phyloP scores from a whole-genome alignment of 2,797 vertebrate species.

The Okamejei kenojei region DNA sequence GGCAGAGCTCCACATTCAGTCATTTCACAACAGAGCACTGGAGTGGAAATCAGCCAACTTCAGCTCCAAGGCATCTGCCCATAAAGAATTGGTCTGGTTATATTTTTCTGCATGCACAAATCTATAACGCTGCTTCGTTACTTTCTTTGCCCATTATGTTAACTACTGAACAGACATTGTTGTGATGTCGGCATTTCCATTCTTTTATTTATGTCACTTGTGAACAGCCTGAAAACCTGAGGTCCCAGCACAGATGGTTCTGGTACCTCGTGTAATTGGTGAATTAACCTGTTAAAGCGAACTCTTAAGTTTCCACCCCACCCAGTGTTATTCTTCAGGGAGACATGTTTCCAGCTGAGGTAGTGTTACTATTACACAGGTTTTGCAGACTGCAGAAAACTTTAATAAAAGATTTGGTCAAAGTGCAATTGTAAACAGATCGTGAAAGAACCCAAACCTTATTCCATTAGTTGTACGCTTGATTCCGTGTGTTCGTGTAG shows the following conservation, averaged over 20 bases:
- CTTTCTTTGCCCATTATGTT: not conserved
- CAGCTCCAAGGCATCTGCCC: too few species aligned
- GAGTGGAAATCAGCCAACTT: too few species aligned
- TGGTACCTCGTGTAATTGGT: not conserved
- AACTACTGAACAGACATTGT: not conserved
- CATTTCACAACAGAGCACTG: too few species aligned
- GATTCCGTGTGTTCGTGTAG: not conserved
- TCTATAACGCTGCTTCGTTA: not conserved
- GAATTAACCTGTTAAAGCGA: too few species aligned
- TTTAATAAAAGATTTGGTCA: not conserved
- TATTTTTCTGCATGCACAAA: not conserved
- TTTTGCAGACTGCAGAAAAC: not conserved
- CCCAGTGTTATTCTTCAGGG: not conserved
- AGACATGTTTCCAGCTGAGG: not conserved
- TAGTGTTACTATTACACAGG: not conserved
- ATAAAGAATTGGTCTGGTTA: too few species aligned
- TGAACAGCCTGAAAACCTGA: not conserved
- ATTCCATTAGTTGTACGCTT: not conserved
- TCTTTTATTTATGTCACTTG: not conserved
- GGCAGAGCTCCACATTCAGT: too few species aligned
- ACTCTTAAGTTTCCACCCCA: too few species aligned
- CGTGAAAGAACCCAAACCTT: not conserved
- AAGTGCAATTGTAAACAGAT: conserved; percentile 15
- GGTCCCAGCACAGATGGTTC: too few species aligned
- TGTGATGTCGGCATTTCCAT: not conserved